These are phyloP conservation scores for Syngnathus rostellatus DNA, from an alignment of 2,797 vertebrate genomes.

Conservation along the genomic window DNA sequence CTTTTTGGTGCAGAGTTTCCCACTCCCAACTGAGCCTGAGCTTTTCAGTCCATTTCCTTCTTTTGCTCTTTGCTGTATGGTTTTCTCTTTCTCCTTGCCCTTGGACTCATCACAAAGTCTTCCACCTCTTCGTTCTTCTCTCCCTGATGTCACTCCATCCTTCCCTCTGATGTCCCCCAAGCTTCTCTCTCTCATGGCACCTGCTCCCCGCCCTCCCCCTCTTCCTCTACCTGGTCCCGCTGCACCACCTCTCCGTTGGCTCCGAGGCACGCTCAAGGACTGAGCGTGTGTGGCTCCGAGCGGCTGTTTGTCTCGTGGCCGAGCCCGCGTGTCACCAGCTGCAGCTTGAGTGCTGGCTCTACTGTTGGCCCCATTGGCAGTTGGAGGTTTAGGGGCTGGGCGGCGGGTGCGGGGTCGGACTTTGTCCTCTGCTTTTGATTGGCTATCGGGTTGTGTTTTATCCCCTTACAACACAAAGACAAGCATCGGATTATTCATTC, in stretches of 20 bases:
- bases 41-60: conserved; percentile 45
- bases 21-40: conserved; percentile 33
- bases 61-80: conserved; percentile 49
- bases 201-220: conserved; percentile 25
- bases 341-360: conserved; percentile 61
- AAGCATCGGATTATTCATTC: conserved; percentile 50
- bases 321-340: conserved; percentile 26
- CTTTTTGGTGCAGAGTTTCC: conserved; percentile 34
- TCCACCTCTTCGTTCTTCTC: conserved; percentile 56
- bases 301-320: conserved; percentile 44
- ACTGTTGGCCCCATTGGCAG: conserved; percentile 35
- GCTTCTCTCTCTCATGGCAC: conserved; percentile 38
- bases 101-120: conserved; percentile 50
- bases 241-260: conserved; percentile 39
- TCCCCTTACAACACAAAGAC: conserved; percentile 69
- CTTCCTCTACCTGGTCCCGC: conserved; percentile 31
- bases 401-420: conserved; percentile 75
- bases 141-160: conserved; percentile 28
- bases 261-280: conserved; percentile 41
- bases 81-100: conserved; percentile 68
- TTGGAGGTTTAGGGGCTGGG: conserved; percentile 72
- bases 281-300: conserved; percentile 58
- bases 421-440: conserved; percentile 79
- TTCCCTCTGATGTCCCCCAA: conserved; percentile 34
- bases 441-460: conserved; percentile 71